Evolutionary conservation across 2,888 invertebrate species (phyloP).

Genomic region (Neoaliturus tenellus): DNA sequence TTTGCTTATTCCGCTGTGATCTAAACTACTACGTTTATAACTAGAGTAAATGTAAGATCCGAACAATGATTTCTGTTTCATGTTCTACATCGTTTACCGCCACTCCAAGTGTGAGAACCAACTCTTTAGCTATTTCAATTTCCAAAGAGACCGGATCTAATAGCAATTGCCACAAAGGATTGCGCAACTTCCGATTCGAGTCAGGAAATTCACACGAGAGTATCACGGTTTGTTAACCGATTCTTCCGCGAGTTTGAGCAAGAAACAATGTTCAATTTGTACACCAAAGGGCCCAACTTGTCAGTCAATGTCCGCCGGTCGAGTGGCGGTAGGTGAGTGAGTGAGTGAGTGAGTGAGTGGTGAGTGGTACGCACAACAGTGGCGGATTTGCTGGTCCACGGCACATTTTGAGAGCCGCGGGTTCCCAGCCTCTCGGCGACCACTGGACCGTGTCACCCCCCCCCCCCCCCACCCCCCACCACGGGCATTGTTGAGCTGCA

Average conservation of each 20-base stretch:
- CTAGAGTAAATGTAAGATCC: too few species aligned
- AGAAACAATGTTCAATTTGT: neutral
- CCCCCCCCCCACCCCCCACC: neutral
- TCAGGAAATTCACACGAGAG: neutral
- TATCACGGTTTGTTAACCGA: constrained; percentile 17
- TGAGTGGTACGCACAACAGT: neutral
- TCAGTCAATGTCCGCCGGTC: constrained; percentile 41
- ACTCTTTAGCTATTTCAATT: neutral
- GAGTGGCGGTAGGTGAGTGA: neutral
- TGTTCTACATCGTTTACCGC: too few species aligned
- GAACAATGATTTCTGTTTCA: too few species aligned
- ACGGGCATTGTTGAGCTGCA: neutral
- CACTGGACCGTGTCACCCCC: neutral
- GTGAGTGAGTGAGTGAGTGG: too few species aligned
- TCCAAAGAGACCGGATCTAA: too few species aligned
- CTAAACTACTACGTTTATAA: too few species aligned
- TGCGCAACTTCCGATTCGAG: neutral
- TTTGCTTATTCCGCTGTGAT: too few species aligned
- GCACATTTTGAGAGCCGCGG: neutral
- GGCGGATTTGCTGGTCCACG: constrained; percentile 28
- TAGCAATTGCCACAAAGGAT: too few species aligned
- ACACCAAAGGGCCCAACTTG: neutral
- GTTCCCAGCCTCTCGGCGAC: neutral
- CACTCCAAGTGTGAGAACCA: neutral
- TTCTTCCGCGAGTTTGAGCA: constrained; percentile 34